Conservation (phyloP, 2,888 invertebrate species). For the Eupithecia dodoneata region DNA sequence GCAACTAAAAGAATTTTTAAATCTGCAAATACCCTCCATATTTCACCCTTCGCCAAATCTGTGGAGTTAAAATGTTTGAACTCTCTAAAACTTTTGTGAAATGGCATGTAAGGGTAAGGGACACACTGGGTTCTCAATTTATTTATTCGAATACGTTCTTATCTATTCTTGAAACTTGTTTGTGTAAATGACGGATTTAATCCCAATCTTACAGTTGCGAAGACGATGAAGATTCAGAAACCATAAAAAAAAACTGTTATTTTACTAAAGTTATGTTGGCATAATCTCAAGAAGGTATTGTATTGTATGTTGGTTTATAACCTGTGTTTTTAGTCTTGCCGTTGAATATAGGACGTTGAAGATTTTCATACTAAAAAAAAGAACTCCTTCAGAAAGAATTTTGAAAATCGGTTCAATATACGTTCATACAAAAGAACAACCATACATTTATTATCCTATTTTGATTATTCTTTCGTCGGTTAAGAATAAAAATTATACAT, state of each 20-base stretch:
- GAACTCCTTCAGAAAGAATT: too few species aligned
- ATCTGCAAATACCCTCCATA: constrained; percentile 75
- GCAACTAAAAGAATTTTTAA: constrained; percentile 66
- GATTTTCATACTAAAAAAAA: too few species aligned
- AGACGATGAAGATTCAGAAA: background rate
- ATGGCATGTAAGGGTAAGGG: constrained; percentile 52
- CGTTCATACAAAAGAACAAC: too few species aligned
- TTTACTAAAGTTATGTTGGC: background rate
- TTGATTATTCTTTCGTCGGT: too few species aligned
- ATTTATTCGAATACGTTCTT: background rate
- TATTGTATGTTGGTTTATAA: background rate
- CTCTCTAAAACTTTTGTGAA: constrained; percentile 63
- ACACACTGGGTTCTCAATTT: constrained; percentile 39
- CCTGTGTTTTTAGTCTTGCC: too few species aligned
- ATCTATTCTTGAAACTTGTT: too few species aligned
- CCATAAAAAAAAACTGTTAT: background rate
- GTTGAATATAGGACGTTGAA: too few species aligned
- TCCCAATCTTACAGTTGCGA: background rate
- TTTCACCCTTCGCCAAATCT: constrained; percentile 72
- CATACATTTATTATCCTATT: too few species aligned
- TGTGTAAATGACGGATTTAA: background rate
- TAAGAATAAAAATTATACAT: too few species aligned
- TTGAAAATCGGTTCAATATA: too few species aligned
- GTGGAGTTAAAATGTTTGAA: constrained; percentile 65
- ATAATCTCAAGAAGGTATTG: background rate